Evolutionary conservation across 2,888 invertebrate species (phyloP).

Genomic region (Ormyrus labotus): DNA sequence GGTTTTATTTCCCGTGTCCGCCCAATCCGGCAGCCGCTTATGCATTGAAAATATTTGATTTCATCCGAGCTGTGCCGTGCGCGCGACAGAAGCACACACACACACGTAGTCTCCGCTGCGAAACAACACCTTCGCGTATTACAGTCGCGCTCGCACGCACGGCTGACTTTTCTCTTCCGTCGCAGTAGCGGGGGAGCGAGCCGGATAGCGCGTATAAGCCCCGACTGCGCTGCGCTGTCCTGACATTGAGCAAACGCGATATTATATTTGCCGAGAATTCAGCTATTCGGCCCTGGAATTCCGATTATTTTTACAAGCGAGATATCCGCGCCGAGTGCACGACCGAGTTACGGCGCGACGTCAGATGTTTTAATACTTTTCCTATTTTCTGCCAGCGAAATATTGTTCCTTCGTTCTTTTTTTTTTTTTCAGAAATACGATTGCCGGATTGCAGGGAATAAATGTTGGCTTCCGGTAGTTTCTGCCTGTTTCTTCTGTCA

Average conservation of each 20-base stretch:
- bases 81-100: not conserved
- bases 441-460: too few species aligned
- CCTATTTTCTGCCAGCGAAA: too few species aligned
- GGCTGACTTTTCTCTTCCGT: not conserved
- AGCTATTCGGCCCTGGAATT: not conserved
- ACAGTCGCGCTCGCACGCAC: not conserved
- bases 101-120: not conserved
- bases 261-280: constrained; percentile 14
- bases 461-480: too few species aligned
- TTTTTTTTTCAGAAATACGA: too few species aligned
- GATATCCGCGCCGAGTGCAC: not conserved
- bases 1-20: constrained; percentile 30
- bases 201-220: too few species aligned
- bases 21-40: not conserved
- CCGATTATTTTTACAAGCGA: not conserved
- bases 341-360: not conserved
- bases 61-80: not conserved
- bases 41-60: constrained; percentile 45
- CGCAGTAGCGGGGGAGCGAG: not conserved
- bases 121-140: constrained; percentile 48
- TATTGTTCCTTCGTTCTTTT: too few species aligned
- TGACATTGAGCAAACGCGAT: constrained; percentile 14
- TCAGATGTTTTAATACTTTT: too few species aligned
- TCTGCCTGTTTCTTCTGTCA: too few species aligned
- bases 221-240: not conserved